Evolutionary conservation across 2,113 vertebrate species (phyloP).

Genomic region (Podarcis muralis): DNA sequence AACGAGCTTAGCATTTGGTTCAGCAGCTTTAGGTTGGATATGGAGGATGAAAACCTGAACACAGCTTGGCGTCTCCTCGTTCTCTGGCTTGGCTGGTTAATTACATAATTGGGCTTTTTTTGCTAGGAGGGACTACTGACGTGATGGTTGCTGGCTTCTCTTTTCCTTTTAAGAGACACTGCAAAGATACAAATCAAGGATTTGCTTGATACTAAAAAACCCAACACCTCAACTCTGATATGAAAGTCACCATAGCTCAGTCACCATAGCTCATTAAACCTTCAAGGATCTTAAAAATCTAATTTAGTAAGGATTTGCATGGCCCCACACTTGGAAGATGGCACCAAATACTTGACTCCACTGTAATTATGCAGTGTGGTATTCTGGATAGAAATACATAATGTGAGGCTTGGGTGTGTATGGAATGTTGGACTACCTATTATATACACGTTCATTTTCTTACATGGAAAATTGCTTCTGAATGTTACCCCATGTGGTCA

Average conservation of each 20-base stretch:
- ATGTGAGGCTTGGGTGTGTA: constrained; percentile 28
- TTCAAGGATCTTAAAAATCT: constrained; percentile 46
- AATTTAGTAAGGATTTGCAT: constrained; percentile 44
- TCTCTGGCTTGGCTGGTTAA: constrained; percentile 41
- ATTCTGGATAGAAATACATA: constrained; percentile 33
- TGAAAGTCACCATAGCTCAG: constrained; percentile 47
- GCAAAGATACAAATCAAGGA: constrained; percentile 62
- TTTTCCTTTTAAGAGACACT: constrained; percentile 53
- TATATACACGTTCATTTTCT: neutral
- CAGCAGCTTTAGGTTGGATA: neutral
- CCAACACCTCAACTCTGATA: constrained; percentile 39
- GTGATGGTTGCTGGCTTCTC: constrained; percentile 50
- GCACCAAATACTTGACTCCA: neutral
- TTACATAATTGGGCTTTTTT: constrained; percentile 38
- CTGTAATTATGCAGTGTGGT: constrained; percentile 46
- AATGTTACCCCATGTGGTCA: neutral
- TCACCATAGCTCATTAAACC: constrained; percentile 52
- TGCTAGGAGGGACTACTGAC: constrained; percentile 54
- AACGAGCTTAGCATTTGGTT: constrained; percentile 5
- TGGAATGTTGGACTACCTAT: constrained; percentile 22
- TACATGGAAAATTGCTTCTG: neutral
- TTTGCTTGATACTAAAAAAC: constrained; percentile 51
- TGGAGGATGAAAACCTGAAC: constrained; percentile 34
- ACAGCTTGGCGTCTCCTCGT: neutral
- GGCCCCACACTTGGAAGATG: constrained; percentile 51